Evolutionary conservation across 2,888 invertebrate species (phyloP), one percentile per base, ranked within the genome.

Genomic region (Sphaeridia pumilis): DNA sequence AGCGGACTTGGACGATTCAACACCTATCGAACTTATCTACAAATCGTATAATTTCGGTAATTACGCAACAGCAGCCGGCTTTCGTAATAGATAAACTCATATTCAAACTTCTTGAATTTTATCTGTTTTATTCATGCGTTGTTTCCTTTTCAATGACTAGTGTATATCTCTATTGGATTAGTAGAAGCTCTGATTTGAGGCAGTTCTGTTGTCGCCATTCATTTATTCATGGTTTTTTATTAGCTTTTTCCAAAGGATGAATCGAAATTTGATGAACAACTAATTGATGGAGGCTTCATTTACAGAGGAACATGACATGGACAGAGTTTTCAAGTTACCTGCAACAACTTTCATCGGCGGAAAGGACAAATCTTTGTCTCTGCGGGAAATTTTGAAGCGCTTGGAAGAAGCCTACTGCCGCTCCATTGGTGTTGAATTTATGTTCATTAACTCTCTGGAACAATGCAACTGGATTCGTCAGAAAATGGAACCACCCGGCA

Each of bases 391-490:
- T 69, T 75, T 98, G 57, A 80, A 80, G 58, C 80, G 95, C 48
- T 74, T 98, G 49, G 94, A 97, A 76, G 76, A 84, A 65, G 86
- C 93, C 1, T 99, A 99, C 71, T 99, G 98, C 71, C 82, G 88
- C 66, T 90, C 38, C 72, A 95, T 98, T 67, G 98, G 98, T 35
- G 88, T 94, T 2, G 98, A 99, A 73, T 99, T 93, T 71, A 98
- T 98, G 97, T 98, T 97, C 73, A 94, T 99, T 70, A 97, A 97
- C 73, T 95, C 93, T 31, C 73, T 93, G 73, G 97, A 98, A 68
- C 95, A 97, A 72, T 94, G 94, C 71, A 94, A 97, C 72, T 99
- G 98, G 98, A 95, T 99, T 69, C 78, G 97, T 60, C 85, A 92
- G 71, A 82, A 86, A 59, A 85, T 99, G 77, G 98, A 99, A 73